Percentiles rank a stretch among this genome's conserved stretches.
These are phyloP conservation scores for Sipunculus nudus DNA, from an alignment of 2,888 invertebrate species.

Conservation along the genomic window DNA sequence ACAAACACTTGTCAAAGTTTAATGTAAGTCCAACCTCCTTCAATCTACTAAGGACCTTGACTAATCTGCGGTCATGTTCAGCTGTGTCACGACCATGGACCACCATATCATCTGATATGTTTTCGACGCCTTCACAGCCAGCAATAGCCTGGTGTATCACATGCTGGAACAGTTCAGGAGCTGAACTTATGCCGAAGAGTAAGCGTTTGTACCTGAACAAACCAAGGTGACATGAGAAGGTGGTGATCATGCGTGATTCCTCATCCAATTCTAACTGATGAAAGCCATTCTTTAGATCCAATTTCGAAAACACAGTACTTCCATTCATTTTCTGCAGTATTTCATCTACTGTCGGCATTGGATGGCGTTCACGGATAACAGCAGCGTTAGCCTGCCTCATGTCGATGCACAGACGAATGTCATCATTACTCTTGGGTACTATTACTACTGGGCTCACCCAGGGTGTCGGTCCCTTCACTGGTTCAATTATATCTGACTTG, in stretches of 20 bases:
- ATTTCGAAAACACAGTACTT: conserved; percentile 11
- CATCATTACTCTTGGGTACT: conserved; percentile 19
- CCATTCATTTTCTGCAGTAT: conserved; percentile 18
- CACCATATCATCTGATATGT: conserved; percentile 24
- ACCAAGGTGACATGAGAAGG: conserved; percentile 34
- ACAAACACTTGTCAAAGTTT: conserved; percentile 24
- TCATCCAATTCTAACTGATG: conserved; percentile 13
- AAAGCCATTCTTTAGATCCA: conserved; percentile 12
- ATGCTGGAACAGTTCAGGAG: conserved; percentile 22
- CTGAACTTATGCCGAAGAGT: conserved; percentile 23
- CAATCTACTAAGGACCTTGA: conserved; percentile 18
- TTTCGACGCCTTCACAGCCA: conserved; percentile 10
- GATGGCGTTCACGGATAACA: conserved; percentile 20
- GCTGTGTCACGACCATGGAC: conserved; percentile 6
- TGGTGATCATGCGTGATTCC: conserved; percentile 28
- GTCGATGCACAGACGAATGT: conserved; percentile 42
- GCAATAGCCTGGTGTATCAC: conserved; percentile 10
- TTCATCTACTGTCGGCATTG: conserved; percentile 16
- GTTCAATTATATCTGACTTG: conserved; percentile 12
- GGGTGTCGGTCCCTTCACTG: conserved; percentile 11
- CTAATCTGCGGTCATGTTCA: conserved; percentile 14
- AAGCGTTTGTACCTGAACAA: conserved; percentile 26
- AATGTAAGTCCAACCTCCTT: conserved; percentile 19
- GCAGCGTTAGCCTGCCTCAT: conserved; percentile 42
- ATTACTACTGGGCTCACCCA: conserved; percentile 18